A percentile compares a stretch with the other conserved stretches of the same genome.
phyloP scores from a whole-genome alignment of 2,797 vertebrate species.

The Antennarius maculatus region DNA sequence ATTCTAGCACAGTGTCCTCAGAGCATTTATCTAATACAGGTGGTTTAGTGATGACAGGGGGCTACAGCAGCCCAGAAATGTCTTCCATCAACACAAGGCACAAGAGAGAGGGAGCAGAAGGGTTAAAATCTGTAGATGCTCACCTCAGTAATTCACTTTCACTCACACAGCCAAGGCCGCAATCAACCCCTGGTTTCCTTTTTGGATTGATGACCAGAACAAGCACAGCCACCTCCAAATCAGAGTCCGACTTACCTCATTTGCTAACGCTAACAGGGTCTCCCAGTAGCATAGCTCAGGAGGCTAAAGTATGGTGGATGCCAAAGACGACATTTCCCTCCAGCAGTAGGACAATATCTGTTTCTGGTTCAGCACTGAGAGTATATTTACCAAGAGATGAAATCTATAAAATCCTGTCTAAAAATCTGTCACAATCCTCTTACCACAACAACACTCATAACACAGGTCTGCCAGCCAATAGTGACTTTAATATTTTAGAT shows the following conservation, averaged over 20 bases:
- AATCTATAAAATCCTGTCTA: slow-evolving; percentile 32
- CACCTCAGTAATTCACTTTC: slow-evolving; percentile 54
- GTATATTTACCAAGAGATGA: slow-evolving; percentile 12
- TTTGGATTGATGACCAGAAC: slow-evolving; percentile 13
- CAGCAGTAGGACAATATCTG: slow-evolving; percentile 17
- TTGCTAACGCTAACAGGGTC: slow-evolving; percentile 26
- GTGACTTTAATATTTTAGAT: slow-evolving; percentile 13
- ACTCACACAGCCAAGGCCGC: slow-evolving; percentile 10
- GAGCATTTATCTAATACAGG: slow-evolving; percentile 58
- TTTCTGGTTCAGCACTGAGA: slow-evolving; percentile 16
- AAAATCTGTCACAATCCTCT: slow-evolving; percentile 23
- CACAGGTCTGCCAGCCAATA: slow-evolving; percentile 1
- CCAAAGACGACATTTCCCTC: slow-evolving; percentile 23
- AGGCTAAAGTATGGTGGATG: slow-evolving; percentile 10
- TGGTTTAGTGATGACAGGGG: slow-evolving; percentile 68
- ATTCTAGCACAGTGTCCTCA: slow-evolving; percentile 40
- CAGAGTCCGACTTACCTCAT: slow-evolving; percentile 27
- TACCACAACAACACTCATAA: slow-evolving; percentile 17
- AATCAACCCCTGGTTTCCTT: slow-evolving; percentile 18
- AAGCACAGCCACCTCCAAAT: slow-evolving; percentile 11
- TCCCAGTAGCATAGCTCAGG: slow-evolving; percentile 19
- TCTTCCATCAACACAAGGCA: slow-evolving; percentile 58
- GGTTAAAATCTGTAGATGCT: slow-evolving; percentile 55
- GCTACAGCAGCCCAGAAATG: slow-evolving; percentile 38
- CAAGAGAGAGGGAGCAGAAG: slow-evolving; percentile 39